Percentiles rank a stretch among this genome's conserved stretches.
These are phyloP conservation scores for Xenops minutus DNA, from an alignment of 2,797 vertebrate species.

Conservation along the genomic window DNA sequence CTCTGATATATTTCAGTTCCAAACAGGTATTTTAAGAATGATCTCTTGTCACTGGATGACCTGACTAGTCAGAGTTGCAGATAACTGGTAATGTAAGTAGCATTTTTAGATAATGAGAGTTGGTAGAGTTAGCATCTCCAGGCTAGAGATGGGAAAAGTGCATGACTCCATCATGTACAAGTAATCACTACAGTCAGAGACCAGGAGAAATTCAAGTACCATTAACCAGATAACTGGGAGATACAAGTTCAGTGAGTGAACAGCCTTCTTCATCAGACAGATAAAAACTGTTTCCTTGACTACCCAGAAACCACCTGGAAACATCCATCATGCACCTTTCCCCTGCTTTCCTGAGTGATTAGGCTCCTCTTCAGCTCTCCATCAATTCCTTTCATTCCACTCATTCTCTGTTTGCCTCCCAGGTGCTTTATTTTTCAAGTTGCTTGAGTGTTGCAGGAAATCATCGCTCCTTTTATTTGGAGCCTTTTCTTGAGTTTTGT, in stretches of 20 bases:
- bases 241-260: not conserved
- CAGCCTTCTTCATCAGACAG: not conserved
- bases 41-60: not conserved
- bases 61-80: not conserved
- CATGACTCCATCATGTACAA: not conserved
- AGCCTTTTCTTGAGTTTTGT: not conserved
- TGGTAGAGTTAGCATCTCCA: not conserved
- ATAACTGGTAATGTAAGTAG: not conserved
- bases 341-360: not conserved
- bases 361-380: conserved; percentile 40
- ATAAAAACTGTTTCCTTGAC: conserved; percentile 38
- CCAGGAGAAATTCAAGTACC: not conserved
- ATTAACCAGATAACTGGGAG: not conserved
- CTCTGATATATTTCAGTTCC: not conserved
- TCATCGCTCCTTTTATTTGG: conserved; percentile 1
- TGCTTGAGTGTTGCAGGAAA: not conserved
- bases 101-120: not conserved
- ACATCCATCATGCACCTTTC: not conserved
- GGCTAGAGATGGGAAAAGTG: not conserved
- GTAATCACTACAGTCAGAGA: not conserved
- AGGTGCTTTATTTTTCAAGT: conserved; percentile 47
- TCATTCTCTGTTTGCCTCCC: conserved; percentile 22
- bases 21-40: not conserved
- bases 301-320: not conserved
- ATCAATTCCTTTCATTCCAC: conserved; percentile 25